Conservation (phyloP, 2,888 invertebrate species). For the Melieria picta region DNA sequence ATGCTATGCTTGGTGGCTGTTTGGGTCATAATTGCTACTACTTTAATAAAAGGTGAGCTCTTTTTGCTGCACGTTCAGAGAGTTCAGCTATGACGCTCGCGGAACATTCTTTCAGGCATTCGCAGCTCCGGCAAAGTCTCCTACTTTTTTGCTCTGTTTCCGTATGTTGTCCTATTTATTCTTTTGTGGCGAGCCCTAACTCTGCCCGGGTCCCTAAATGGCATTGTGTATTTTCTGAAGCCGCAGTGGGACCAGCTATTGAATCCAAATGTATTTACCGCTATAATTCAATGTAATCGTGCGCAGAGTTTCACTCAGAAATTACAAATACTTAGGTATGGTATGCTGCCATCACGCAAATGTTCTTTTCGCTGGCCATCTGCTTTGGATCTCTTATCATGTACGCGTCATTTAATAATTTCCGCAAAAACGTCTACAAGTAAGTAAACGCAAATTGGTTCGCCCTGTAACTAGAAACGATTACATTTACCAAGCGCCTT, state of each 20-base stretch:
- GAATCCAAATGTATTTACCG: slow-evolving; percentile 54
- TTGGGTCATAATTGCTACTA: slow-evolving; percentile 69
- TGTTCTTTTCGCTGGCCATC: slow-evolving; percentile 73
- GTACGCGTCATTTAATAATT: slow-evolving; percentile 73
- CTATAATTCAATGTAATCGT: slow-evolving; percentile 6
- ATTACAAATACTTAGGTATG: slow-evolving; percentile 67
- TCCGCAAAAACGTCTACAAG: slow-evolving; percentile 71
- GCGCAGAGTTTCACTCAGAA: neutral
- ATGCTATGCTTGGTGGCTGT: slow-evolving; percentile 68
- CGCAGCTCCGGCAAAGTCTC: slow-evolving; percentile 73
- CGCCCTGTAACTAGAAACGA: neutral
- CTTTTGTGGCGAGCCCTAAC: slow-evolving; percentile 71
- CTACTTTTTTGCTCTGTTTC: slow-evolving; percentile 77
- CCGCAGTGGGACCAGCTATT: slow-evolving; percentile 71
- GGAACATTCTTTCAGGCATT: slow-evolving; percentile 60
- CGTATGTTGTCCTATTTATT: slow-evolving; percentile 72
- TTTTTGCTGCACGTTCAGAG: no score
- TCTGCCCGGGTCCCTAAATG: slow-evolving; percentile 71
- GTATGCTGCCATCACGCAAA: slow-evolving; percentile 74
- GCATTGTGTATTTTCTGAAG: slow-evolving; percentile 72
- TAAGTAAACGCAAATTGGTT: slow-evolving; percentile 45
- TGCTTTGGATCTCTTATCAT: slow-evolving; percentile 73
- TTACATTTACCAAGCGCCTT: neutral
- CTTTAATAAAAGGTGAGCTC: slow-evolving; percentile 67
- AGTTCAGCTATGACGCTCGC: neutral